phyloP scores from a whole-genome alignment of 1,140 invertebrate genomes.

The Rhyacophila brunnea region DNA sequence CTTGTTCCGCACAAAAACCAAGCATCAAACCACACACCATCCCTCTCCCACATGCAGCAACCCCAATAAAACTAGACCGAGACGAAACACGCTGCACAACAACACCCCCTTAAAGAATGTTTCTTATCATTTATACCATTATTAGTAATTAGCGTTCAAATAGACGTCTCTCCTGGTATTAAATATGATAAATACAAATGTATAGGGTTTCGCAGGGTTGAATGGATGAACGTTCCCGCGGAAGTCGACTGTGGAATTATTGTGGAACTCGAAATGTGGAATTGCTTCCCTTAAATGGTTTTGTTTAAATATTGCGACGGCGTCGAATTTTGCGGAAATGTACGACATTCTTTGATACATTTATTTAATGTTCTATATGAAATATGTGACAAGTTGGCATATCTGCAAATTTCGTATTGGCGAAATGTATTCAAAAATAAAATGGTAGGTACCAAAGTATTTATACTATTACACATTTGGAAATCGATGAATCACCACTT shows the following conservation, averaged over 20 bases:
- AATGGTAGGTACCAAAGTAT: no score
- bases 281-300: not conserved
- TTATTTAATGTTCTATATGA: no score
- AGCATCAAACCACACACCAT: not conserved
- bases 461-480: no score
- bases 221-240: slow-evolving; percentile 16
- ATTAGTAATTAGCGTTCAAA: slow-evolving; percentile 36
- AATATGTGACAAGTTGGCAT: no score
- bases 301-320: not conserved
- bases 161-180: slow-evolving; percentile 33
- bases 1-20: not conserved
- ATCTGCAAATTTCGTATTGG: no score
- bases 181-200: slow-evolving; percentile 36
- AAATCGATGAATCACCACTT: no score
- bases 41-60: not conserved
- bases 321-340: not conserved
- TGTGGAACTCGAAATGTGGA: slow-evolving; percentile 3
- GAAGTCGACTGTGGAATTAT: slow-evolving; percentile 7
- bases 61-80: not conserved
- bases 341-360: no score
- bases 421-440: no score
- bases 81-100: not conserved
- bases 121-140: slow-evolving; percentile 35
- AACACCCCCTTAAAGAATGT: slow-evolving; percentile 15
- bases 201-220: slow-evolving; percentile 26